Evolutionary conservation across 2,113 vertebrate species (phyloP).

Genomic region (Amphiprion ocellaris): DNA sequence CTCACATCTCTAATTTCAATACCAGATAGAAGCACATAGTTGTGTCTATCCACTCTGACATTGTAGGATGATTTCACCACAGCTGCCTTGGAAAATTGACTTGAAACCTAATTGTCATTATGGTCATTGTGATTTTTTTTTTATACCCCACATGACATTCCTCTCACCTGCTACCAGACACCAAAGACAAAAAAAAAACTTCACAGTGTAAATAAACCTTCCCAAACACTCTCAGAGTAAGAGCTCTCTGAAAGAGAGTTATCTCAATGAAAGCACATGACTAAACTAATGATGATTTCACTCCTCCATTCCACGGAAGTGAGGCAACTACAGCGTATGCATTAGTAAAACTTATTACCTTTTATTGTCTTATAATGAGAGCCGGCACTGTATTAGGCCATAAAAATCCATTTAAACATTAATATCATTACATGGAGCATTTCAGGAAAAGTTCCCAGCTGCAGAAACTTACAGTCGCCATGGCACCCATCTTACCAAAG

Average conservation of each 20-base stretch:
- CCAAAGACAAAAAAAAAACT: not conserved
- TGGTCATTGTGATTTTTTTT: not conserved
- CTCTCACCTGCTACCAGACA: not conserved
- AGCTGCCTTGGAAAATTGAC: not conserved
- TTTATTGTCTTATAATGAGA: constrained; percentile 40
- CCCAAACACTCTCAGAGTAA: not conserved
- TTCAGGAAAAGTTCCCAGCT: constrained; percentile 9
- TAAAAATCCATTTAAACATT: constrained; percentile 36
- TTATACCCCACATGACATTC: not conserved
- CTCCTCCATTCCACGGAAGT: not conserved
- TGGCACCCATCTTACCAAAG: not conserved
- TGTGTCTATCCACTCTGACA: too few species aligned
- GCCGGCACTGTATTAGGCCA: not conserved
- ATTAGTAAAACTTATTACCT: constrained; percentile 35
- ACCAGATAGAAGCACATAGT: too few species aligned
- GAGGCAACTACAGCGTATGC: constrained; percentile 14
- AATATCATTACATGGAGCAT: constrained; percentile 24
- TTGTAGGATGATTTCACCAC: too few species aligned
- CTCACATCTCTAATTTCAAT: too few species aligned
- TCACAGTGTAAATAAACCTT: constrained; percentile 3
- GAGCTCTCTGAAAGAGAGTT: not conserved
- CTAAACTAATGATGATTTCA: constrained; percentile 40
- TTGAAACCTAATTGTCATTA: not conserved
- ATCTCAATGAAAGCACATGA: constrained; percentile 18
- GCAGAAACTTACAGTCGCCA: not conserved